Conservation (phyloP, 2,888 invertebrate genomes). For the Pherbina coryleti region DNA sequence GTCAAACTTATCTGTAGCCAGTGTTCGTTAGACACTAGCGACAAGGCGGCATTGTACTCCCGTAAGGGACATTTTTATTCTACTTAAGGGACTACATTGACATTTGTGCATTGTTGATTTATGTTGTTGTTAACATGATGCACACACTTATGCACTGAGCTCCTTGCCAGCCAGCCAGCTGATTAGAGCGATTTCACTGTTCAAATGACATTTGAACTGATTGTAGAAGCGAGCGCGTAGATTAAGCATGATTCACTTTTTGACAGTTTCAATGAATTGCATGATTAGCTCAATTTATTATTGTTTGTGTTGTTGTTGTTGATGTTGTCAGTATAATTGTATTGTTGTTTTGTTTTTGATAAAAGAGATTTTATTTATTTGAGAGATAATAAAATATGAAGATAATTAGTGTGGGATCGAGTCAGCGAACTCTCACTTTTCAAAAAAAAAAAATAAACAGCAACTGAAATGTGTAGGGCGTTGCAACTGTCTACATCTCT, state of each 20-base stretch:
- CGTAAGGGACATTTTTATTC: neutral
- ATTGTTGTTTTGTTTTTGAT: neutral
- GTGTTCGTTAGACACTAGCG: neutral
- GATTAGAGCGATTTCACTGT: neutral
- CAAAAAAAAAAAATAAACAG: too few relatives aligned
- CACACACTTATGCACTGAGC: neutral
- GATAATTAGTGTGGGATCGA: constrained; percentile 26
- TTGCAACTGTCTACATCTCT: constrained; percentile 7
- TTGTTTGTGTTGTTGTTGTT: neutral
- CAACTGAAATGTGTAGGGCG: constrained; percentile 6
- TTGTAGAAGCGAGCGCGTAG: neutral
- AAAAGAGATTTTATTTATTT: constrained; percentile 15
- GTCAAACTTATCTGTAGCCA: neutral
- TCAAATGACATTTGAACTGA: neutral
- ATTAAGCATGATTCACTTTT: neutral
- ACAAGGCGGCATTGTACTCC: neutral
- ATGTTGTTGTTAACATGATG: constrained; percentile 13
- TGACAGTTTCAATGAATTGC: constrained; percentile 24
- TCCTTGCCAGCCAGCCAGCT: neutral
- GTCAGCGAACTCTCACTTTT: too few relatives aligned
- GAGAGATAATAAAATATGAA: constrained; percentile 20
- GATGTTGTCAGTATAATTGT: too few relatives aligned
- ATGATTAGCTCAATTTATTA: neutral
- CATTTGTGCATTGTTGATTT: constrained; percentile 6
- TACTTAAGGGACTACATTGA: neutral